Base-by-base conservation (phyloP, 53 echinoderm and acorn worm genomes). In the Crossaster papposus region DNA sequence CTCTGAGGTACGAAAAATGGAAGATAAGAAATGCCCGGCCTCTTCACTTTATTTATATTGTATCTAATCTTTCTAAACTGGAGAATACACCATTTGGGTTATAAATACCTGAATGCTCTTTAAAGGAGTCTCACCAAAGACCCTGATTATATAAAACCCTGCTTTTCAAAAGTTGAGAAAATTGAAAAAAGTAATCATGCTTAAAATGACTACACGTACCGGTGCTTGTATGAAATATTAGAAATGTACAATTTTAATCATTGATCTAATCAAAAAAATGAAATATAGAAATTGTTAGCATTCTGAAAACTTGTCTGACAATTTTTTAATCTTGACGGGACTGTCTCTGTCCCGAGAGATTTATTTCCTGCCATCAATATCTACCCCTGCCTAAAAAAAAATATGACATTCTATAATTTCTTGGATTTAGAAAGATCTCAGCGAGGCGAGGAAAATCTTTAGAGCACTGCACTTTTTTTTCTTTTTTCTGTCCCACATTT, bases 391-490 rank as follows among this genome's bases (percentile, higher is more conserved):
- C 36, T 35, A 4, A 3, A 74, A 0, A 74, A 74, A 0, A 30
- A 14, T 74, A 14, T 74, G 75, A 33, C 30, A 74, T 74, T 6
- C 12, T 35, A 2, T 13, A 74, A 44, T 44, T 74, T 36, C 36
- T 32, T 17, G 2, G 35, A 33, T 2, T 74, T 74, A 11, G 28
- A 33, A n/a, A 74, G 33, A 74, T 74, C 33, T 36, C 28, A 0
- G 28, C 34, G 36, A 34, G 35, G 75, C 36, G 35, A 0, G 35
- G 36, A 74, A 74, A 14, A 35, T 72, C 33, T 53, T 51, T 32
- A 23, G 85, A 72, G 85, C 85, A 85, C 72, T 85, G 85, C 51
- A 85, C 85, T 85, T 85, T 85, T 29, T 24, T 44, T 1, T 9
- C 44, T 5, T 29, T 24, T 44, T 1, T 9, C 44, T 5, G 14